Evolutionary conservation across 1,140 invertebrate species (phyloP), one percentile per base, ranked within the genome.

Genomic region (Caenorhabditis briggsae): DNA sequence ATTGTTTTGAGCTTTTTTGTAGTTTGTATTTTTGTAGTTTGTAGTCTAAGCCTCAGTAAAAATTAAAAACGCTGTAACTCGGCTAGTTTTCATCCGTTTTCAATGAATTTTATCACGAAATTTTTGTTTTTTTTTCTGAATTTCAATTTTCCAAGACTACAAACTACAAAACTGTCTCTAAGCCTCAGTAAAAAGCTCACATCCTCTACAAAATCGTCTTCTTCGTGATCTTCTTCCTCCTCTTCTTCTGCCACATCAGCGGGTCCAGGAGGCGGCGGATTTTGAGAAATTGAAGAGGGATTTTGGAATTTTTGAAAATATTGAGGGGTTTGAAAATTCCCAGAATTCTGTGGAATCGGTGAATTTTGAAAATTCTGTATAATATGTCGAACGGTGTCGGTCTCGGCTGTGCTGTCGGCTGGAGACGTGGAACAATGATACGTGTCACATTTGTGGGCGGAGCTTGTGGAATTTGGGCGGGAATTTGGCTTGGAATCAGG

Each of bases 11-110:
- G n/a, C n/a, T n/a, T n/a, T n/a, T n/a, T n/a, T n/a, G n/a, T n/a
- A n/a, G n/a, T n/a, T n/a, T n/a, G n/a, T n/a, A n/a, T n/a, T n/a
- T 59, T 25, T 33, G 59, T 64, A 64, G 59, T 64, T 64, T 64
- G 59, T 64, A 64, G 59, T 33, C 59, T 41, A 2, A 59, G 56
- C 56, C 56, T 59, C 56, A 59, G 20, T n/a, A n/a, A 20, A 59
- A 59, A 5, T 53, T 53, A 2, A 53, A 53, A 53, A 2, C 5
- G 50, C 0, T 53, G 50, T 53, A 53, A 53, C 50, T 53, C 16
- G 9, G 50, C 56, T 7, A 14, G n/a, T 58, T 58, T 59, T 59
- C 56, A 0, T 3, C 18, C 56, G 9, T 14, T 53, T 53, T 53
- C 11, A 53, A 16, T 53, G 50, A 16, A 8, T 59, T 20, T 20